These are phyloP conservation scores for Podargus strigoides DNA, from an alignment of 2,797 vertebrate genomes.

Conservation along the genomic window DNA sequence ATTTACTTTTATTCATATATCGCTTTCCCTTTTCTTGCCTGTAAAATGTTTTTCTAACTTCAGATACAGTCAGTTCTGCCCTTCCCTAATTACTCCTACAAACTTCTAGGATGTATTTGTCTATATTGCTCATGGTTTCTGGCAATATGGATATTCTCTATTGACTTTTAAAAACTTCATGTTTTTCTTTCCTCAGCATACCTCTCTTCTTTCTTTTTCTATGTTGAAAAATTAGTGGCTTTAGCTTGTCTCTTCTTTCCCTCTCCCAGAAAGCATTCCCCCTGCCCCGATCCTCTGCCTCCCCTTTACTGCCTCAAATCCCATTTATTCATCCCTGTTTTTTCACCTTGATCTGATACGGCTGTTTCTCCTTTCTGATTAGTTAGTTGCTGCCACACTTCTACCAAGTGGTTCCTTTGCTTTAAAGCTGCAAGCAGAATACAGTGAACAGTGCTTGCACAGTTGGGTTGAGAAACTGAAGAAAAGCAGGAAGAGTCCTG, in stretches of 20 bases:
- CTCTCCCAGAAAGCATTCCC: background rate
- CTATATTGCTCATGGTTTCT: background rate
- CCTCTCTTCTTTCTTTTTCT: background rate
- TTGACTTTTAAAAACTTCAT: background rate
- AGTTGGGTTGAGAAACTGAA: background rate
- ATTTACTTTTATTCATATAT: background rate
- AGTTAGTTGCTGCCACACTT: background rate
- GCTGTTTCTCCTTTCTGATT: background rate
- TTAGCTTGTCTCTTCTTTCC: background rate
- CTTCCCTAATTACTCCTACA: background rate
- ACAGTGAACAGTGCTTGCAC: background rate
- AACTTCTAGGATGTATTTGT: background rate
- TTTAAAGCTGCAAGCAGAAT: background rate
- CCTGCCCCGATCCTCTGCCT: background rate
- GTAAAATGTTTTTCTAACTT: background rate
- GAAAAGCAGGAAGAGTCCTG: background rate
- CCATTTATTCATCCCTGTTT: background rate
- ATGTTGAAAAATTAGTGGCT: background rate
- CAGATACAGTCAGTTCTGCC: background rate
- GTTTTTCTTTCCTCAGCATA: background rate
- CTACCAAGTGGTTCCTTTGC: background rate
- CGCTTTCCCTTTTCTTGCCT: background rate
- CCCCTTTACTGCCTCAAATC: background rate
- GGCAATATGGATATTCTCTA: background rate
- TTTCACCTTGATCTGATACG: background rate